phyloP scores from a whole-genome alignment of 2,888 invertebrate genomes.

The Synergus japonicus region DNA sequence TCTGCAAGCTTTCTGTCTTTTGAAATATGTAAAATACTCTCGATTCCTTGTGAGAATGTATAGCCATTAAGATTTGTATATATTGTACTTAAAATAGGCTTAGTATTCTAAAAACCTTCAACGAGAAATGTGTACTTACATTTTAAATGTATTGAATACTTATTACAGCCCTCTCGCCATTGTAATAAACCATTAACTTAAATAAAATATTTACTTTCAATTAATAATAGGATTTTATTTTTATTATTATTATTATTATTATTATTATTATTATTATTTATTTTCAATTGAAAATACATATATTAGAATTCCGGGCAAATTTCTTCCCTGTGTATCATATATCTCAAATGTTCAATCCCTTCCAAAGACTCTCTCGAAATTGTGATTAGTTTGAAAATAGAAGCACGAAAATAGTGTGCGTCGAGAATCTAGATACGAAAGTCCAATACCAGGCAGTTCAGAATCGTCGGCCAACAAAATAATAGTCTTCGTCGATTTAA shows the following conservation, averaged over 20 bases:
- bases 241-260: too few species aligned
- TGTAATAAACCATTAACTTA: conserved; percentile 35
- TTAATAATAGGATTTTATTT: conserved; percentile 24
- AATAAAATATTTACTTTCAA: conserved; percentile 1
- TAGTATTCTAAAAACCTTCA: conserved; percentile 26
- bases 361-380: background rate
- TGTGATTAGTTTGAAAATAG: conserved; percentile 38
- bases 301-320: too few species aligned
- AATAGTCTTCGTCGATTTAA: background rate
- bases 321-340: too few species aligned
- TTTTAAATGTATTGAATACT: conserved; percentile 1
- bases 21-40: background rate
- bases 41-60: conserved; percentile 43
- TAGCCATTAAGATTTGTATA: conserved; percentile 51
- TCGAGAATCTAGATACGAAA: background rate
- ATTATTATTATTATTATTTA: too few species aligned
- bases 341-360: background rate
- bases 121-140: conserved; percentile 32
- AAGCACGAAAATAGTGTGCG: conserved; percentile 36
- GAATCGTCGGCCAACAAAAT: conserved; percentile 29
- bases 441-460: conserved; percentile 8
- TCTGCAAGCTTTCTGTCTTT: background rate
- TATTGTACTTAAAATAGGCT: conserved; percentile 47
- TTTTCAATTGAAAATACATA: background rate
- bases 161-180: background rate